These are phyloP conservation scores for Nothoprocta perdicaria DNA, from an alignment of 2,113 vertebrate genomes.

Conservation along the genomic window DNA sequence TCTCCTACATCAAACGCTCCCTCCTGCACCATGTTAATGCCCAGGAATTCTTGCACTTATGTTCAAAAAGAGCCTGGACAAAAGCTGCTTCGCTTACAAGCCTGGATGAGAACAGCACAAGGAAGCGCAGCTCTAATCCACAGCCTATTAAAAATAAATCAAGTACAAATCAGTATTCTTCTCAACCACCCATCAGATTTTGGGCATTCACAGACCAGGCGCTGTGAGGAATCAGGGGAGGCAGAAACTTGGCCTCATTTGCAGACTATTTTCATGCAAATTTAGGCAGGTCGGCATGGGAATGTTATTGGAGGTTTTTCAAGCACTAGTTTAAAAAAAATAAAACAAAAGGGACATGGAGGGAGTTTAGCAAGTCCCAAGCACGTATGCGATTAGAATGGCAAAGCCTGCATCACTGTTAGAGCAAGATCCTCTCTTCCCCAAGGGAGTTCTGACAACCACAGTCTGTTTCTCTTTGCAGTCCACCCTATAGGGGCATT, in stretches of 20 bases:
- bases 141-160: not conserved
- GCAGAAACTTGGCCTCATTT: not conserved
- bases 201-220: not conserved
- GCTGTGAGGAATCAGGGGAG: not conserved
- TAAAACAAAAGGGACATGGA: not conserved
- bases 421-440: not conserved
- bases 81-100: not conserved
- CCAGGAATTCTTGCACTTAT: not conserved
- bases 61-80: not conserved
- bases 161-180: not conserved
- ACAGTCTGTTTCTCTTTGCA: not conserved
- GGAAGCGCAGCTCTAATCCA: not conserved
- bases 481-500: accelerated
- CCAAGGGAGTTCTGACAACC: not conserved
- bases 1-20: not conserved
- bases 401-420: not conserved
- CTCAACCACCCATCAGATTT: not conserved
- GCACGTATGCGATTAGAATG: not conserved
- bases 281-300: not conserved
- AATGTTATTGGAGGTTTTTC: not conserved
- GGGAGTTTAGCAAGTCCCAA: not conserved
- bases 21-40: not conserved
- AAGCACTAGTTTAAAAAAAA: not conserved
- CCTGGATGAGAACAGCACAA: not conserved
- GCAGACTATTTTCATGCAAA: not conserved